Base-by-base conservation (phyloP, 2,888 invertebrate species). In the Melieria crassipennis region DNA sequence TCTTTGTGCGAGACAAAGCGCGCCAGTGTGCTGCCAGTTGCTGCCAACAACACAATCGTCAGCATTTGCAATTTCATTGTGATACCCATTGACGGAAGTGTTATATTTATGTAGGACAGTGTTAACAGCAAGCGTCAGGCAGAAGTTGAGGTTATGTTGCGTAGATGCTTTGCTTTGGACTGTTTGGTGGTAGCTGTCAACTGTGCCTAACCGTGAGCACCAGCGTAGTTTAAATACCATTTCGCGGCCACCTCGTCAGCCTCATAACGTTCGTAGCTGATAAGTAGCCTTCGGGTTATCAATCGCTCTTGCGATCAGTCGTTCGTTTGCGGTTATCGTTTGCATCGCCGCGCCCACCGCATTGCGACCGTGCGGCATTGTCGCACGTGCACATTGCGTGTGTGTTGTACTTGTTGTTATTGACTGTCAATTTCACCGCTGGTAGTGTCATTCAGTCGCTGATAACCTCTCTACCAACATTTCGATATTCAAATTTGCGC, bases 1-100 rank as follows among this genome's bases (percentile, higher is more conserved):
- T 70, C 64, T 61, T 72, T 74, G 45, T 74, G 72, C 4, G 74
- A 74, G n/a, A 74, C 74, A 69, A 48, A 71, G 30, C 30, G 30
- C 30, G 30, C 30, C 30, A 30, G 30, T 30, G 30, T 30, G 30
- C 30, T 30, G 30, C 30, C 1, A 2, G 11, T 4, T 30, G 58
- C 43, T 30, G 58, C 58, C 10, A 58, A 7, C 16, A 58, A n/a
- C 42, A 5, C 11, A 42, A n/a, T 3, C 5, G 9, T 58, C 10
- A 30, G 30, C 1, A 30, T 30, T 30, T 30, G 30, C 30, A 30
- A 1, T 30, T 30, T 30, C 30, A 3, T 30, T 30, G 30, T 30
- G 30, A 30, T 30, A 30, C 30, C 30, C 30, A 30, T 30, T 30
- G 30, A 30, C 30, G 30, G 2, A 30, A 30, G 30, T 30, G 30